Evolutionary conservation across 2,888 invertebrate genomes (phyloP), one percentile per base, ranked within the genome.

Genomic region (Trachelus stipa): DNA sequence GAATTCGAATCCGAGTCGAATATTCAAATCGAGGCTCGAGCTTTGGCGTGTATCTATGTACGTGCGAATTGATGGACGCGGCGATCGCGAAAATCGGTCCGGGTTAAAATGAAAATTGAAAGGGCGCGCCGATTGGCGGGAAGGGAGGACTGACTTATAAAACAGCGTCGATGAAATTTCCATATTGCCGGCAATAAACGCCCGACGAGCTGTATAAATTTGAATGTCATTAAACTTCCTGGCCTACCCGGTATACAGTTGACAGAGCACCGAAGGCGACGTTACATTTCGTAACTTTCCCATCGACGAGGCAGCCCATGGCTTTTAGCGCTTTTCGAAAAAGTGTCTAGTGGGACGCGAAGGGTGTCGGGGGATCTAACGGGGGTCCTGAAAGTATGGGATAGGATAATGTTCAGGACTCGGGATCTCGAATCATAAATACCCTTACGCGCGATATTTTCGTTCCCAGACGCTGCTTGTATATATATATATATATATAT

Each of bases 281-380:
- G 11, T 23, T 12, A 23, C 81, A 68, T 77, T 73, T 75, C 80
- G 80, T 81, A 80, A 80, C 80, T 81, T 81, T 81, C 80, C 80
- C 81, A 79, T 81, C 81, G 80, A 75, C 79, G 77, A 35, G 79
- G 77, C 77, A 12, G 34, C 56, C 69, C 69, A 30, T 74, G 69
- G 33, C 80, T 73, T 73, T 73, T 34, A 69, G 31, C 77, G 15
- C n/a, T 71, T 37, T 31, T 12, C 23, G 35, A 35, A 56, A 76
- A 33, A 80, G 77, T 79, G 73, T 77, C 80, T 79, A 76, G 80
- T 78, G 80, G 76, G 78, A 79, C 78, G 79, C 78, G 76, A 78
- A 80, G 77, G 77, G 79, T 56, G 79, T 69, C 73, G 73, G 76
- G 68, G 40, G 56, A 15, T 12, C 9, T 56, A 23, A 23, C 9